Base-by-base conservation (phyloP, 2,797 vertebrate genomes). In the Anas bahamensis region DNA sequence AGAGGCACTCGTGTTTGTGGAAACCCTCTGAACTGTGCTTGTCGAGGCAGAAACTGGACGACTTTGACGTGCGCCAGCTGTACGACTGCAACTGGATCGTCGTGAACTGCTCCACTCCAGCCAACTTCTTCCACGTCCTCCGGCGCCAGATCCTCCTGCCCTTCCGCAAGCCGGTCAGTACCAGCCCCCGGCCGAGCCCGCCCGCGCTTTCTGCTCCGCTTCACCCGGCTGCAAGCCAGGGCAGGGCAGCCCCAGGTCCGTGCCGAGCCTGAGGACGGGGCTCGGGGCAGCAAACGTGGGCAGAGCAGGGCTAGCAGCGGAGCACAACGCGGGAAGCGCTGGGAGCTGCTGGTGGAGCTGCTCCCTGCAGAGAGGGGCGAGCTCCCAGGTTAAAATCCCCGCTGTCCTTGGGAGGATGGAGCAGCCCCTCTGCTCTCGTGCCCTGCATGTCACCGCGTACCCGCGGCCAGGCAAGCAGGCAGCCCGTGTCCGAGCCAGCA, bases 61-160 rank as follows among this genome's bases (percentile, higher is more conserved):
- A 99, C 91, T 99, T 99, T 4, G 98, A 98, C 0, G 97, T 99
- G 79, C 98, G 96, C 74, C 99, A 99, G 96, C 98, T 99, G 21
- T 98, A 99, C 1, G 99, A 99, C 87, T 99, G 99, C 88, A 99
- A 99, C 97, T 99, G 99, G 99, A 99, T 99, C 2, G 98, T 99
- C 0, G 99, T 99, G 69, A 99, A 99, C 98, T 99, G 99, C 97
- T 99, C 99, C 37, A 98, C 97, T 21, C 99, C 99, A 1, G 99
- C 98, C 61, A 99, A 99, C 97, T 99, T 98, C 97, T 99, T 99
- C 98, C 99, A 99, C 0, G 99, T 99, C n/a, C 98, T 99, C 7
- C 98, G 99, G 46, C 97, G 99, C 60, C 99, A 99, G 98, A 99
- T 99, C 90, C 98, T 99, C 83, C 98, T 98, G 92, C 98, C 99